Percentiles rank a stretch among this genome's conserved stretches.
These are phyloP conservation scores for Ara ararauna DNA, from an alignment of 2,797 vertebrate genomes.

Conservation along the genomic window DNA sequence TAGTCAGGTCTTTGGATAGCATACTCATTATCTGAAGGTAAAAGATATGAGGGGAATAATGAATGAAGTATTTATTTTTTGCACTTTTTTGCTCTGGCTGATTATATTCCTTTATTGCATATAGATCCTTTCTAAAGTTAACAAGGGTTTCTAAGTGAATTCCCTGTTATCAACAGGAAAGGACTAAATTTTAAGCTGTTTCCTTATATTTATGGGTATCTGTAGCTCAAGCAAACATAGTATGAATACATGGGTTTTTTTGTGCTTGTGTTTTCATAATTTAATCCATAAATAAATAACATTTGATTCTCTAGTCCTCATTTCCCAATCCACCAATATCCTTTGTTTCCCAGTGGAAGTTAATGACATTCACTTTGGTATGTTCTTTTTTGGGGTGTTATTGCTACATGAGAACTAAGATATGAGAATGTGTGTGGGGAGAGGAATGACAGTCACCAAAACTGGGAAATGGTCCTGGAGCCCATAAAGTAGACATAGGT, in stretches of 20 bases:
- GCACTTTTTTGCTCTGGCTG: neutral
- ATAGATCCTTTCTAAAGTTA: constrained; percentile 3
- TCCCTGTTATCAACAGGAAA: neutral
- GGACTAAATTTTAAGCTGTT: neutral
- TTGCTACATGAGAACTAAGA: constrained; percentile 36
- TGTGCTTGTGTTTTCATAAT: neutral
- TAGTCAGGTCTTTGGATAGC: constrained; percentile 35
- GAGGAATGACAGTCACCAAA: neutral
- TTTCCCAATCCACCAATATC: neutral
- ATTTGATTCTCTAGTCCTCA: neutral
- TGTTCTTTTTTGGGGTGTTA: neutral
- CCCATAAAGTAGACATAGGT: constrained; percentile 18
- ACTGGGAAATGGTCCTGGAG: constrained; percentile 9
- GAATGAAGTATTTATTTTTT: neutral
- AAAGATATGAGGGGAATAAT: neutral
- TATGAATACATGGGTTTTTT: neutral
- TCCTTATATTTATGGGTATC: neutral
- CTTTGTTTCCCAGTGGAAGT: constrained; percentile 34
- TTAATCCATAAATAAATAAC: constrained; percentile 19
- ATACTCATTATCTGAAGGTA: constrained; percentile 15
- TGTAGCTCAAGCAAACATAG: neutral
- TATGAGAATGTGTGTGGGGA: neutral
- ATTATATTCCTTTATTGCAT: neutral
- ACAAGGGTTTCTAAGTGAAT: neutral
- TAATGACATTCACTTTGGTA: neutral